Evolutionary conservation across 1,140 invertebrate genomes (phyloP).

Genomic region (Scylla paramamosain): DNA sequence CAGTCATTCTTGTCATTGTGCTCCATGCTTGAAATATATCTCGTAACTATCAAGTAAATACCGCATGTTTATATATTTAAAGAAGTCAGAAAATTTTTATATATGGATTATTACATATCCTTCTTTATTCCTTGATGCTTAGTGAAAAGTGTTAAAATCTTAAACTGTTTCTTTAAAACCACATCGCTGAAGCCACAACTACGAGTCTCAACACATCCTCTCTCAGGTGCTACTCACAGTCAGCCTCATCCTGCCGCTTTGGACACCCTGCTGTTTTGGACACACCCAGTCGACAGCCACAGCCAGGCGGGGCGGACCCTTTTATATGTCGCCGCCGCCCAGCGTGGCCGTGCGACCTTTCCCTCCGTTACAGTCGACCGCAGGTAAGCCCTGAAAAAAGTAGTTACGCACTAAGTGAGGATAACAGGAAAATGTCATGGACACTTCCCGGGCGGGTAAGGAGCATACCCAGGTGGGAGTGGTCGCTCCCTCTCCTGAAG

Average conservation of each 20-base stretch:
- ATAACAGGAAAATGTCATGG: constrained; percentile 56
- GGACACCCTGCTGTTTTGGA: not conserved
- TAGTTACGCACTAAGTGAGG: constrained; percentile 50
- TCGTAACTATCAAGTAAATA: too few species aligned
- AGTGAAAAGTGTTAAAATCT: too few species aligned
- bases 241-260: not conserved
- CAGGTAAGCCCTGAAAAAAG: constrained; percentile 45
- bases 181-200: not conserved
- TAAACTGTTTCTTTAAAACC: too few species aligned
- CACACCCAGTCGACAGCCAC: not conserved
- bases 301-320: not conserved
- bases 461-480: not conserved
- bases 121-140: too few species aligned
- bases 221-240: not conserved
- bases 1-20: not conserved
- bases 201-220: not conserved
- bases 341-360: constrained; percentile 43
- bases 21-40: too few species aligned
- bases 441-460: constrained; percentile 26
- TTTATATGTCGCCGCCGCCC: constrained; percentile 38
- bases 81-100: too few species aligned
- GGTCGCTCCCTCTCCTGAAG: not conserved
- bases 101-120: too few species aligned
- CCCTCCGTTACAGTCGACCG: constrained; percentile 37
- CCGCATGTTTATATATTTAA: too few species aligned